Evolutionary conservation across 1,140 invertebrate species (phyloP).

Genomic region (Linepithema humile): DNA sequence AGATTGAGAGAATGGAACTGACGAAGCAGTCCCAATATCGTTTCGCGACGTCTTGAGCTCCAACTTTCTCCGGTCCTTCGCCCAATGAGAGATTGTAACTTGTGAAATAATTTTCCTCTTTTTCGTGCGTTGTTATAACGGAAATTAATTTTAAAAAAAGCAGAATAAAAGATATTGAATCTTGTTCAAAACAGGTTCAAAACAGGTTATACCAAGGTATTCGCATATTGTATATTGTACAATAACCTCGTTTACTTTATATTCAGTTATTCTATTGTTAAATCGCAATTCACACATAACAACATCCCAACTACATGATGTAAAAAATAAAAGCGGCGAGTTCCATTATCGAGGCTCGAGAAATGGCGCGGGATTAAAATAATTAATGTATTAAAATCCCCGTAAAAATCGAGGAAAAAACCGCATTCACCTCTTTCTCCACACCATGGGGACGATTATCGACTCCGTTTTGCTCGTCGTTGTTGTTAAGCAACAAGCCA

Average conservation of each 20-base stretch:
- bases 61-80: neutral
- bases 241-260: neutral
- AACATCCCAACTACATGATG: neutral
- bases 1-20: conserved; percentile 31
- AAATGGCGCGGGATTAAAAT: neutral
- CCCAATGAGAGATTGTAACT: neutral
- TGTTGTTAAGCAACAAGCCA: conserved; percentile 47
- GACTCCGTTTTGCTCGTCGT: conserved; percentile 13
- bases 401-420: neutral
- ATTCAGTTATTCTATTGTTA: too few species aligned
- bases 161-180: neutral
- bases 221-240: too few species aligned
- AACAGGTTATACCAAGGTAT: too few species aligned
- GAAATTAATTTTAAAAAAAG: neutral
- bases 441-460: conserved; percentile 28
- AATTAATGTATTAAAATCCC: conserved; percentile 14
- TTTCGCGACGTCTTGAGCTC: neutral
- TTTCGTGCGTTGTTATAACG: too few species aligned
- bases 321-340: neutral
- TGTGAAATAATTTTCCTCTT: neutral
- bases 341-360: neutral
- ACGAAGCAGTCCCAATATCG: conserved; percentile 7
- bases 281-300: neutral
- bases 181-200: too few species aligned
- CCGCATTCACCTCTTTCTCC: neutral